Base-by-base conservation (phyloP, 2,797 vertebrate species). In the Characodon lateralis region DNA sequence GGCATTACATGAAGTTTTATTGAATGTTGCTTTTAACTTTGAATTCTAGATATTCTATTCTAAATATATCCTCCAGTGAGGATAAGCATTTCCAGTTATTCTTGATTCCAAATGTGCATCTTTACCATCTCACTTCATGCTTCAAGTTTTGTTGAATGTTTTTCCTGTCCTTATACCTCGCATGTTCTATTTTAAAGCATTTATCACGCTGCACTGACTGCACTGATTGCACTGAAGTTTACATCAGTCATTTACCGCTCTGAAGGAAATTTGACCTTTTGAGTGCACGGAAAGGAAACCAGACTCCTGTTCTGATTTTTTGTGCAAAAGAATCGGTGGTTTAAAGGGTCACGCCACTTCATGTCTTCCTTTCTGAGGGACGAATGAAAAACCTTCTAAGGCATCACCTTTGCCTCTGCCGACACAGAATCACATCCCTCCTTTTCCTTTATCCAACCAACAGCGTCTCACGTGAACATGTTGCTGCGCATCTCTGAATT, bases 221-320 rank as follows among this genome's bases (percentile, higher is more conserved):
- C 80, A 80, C 46, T 7, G 18, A 39, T 66, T 76, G 72, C 80
- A 80, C 31, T 87, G 80, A 85, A 86, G 78, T 75, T 74, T 82
- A 86, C 79, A 90, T 86, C 82, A 81, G 74, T 88, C 80, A 85
- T 72, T 66, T 50, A 74, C 78, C 5, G 55, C 75, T 80, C 83
- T 83, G 81, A 87, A 87, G 89, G 83, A 91, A 91, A 87, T 53
- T 78, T 85, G 82, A 73, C 24, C 84, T 82, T 89, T 90, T 83
- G 82, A 90, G 80, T 80, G 72, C 28, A 56, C 1, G 53, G 79
- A 73, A 82, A 84, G 79, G 78, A 91, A 89, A 88, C 72, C 73
- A 46, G 79, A 63, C 78, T 81, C 79, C 75, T 53, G 46, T 84
- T 86, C 78, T 79, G 43, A 66, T 22, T 68, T 61, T 78, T 66